These are phyloP conservation scores for Eulemur macaco DNA, from an alignment of 2,113 vertebrate genomes.

Conservation along the genomic window DNA sequence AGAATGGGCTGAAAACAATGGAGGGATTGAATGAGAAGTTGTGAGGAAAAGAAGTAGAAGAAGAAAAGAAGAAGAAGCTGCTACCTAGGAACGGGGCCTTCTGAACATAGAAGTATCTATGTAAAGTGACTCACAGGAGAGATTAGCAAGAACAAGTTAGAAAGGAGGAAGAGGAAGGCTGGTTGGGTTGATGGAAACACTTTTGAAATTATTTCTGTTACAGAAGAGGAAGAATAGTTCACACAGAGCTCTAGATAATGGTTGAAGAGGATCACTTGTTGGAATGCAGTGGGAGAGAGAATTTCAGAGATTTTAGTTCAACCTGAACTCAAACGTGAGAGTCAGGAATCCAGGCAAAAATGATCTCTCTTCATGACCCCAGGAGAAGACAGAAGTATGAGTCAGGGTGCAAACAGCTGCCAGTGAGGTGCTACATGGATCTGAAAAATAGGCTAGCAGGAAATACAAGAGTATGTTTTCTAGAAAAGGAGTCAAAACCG, in stretches of 20 bases:
- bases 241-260: background rate
- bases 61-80: background rate
- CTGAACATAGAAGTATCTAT: rapidly evolving
- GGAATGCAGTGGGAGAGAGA: background rate
- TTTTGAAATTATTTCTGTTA: background rate
- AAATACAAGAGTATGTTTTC: background rate
- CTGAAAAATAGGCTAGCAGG: background rate
- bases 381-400: background rate
- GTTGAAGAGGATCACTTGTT: background rate
- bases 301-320: background rate
- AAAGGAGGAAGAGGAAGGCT: background rate
- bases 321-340: background rate
- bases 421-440: background rate
- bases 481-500: background rate
- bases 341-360: background rate
- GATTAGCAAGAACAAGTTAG: background rate
- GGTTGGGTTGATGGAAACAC: background rate
- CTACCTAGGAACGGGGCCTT: rapidly evolving
- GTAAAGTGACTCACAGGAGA: background rate
- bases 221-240: background rate
- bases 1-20: background rate
- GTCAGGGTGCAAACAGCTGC: background rate
- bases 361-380: background rate
- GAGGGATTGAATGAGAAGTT: background rate
- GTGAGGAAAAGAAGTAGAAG: background rate